Evolutionary conservation across 2,888 invertebrate species (phyloP).

Genomic region (Bellardia bayeri): DNA sequence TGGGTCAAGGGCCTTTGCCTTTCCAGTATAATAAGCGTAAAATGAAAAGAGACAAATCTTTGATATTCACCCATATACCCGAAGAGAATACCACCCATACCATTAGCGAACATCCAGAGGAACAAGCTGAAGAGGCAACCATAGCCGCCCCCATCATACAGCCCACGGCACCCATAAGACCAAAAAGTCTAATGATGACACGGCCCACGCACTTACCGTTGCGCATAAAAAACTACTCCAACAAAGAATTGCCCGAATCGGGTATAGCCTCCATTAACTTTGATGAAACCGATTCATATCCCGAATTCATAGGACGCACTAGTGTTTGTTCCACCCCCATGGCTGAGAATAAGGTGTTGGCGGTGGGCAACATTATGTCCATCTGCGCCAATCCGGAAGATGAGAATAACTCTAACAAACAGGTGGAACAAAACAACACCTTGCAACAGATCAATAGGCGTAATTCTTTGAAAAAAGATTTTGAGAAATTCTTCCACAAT

Average conservation of each 20-base stretch:
- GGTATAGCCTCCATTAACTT: slow-evolving; percentile 85
- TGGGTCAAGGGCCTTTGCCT: slow-evolving; percentile 78
- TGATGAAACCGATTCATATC: slow-evolving; percentile 85
- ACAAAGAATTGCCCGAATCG: slow-evolving; percentile 83
- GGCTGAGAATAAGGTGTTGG: slow-evolving; percentile 90
- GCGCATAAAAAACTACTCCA: slow-evolving; percentile 85
- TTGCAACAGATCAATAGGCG: slow-evolving; percentile 74
- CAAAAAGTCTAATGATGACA: slow-evolving; percentile 78
- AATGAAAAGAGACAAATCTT: slow-evolving; percentile 91
- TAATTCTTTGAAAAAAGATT: slow-evolving; percentile 81
- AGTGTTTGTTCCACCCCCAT: slow-evolving; percentile 92
- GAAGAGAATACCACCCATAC: slow-evolving; percentile 86
- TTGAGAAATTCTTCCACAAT: slow-evolving; percentile 83
- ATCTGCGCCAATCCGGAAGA: slow-evolving; percentile 88
- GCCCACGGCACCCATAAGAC: slow-evolving; percentile 69
- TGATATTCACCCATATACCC: slow-evolving; percentile 92
- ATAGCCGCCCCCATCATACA: not conserved
- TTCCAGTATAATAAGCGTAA: slow-evolving; percentile 83
- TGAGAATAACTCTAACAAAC: slow-evolving; percentile 77
- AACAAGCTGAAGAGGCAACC: slow-evolving; percentile 29
- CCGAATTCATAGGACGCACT: slow-evolving; percentile 88
- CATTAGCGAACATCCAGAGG: slow-evolving; percentile 57
- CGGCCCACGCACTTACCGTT: slow-evolving; percentile 87
- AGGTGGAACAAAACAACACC: slow-evolving; percentile 57
- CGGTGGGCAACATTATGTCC: slow-evolving; percentile 90